Evolutionary conservation across 2,797 vertebrate species (phyloP).

Genomic region (Syngnathus acus): DNA sequence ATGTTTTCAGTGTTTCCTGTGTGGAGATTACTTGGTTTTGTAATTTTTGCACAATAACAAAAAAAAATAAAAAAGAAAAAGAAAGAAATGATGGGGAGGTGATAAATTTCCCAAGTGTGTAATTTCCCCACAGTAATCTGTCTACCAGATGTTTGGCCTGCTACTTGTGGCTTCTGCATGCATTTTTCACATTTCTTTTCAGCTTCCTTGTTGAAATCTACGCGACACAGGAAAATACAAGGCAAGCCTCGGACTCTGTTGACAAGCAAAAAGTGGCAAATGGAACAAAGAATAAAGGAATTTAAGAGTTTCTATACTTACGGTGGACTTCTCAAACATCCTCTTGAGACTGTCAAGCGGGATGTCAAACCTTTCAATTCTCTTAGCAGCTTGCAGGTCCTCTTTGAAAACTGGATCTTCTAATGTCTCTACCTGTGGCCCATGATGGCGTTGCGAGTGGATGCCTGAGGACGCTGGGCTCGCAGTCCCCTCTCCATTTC

Average conservation of each 20-base stretch:
- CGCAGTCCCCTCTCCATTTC: slow-evolving; percentile 64
- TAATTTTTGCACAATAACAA: not conserved
- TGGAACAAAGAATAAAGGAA: not conserved
- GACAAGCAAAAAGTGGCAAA: not conserved
- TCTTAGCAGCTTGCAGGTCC: slow-evolving; percentile 57
- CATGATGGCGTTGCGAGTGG: slow-evolving; percentile 29
- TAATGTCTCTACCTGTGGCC: slow-evolving; percentile 47
- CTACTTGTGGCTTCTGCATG: slow-evolving; percentile 3
- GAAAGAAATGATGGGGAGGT: not conserved
- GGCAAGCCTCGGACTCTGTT: not conserved
- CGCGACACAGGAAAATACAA: no score
- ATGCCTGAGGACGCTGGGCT: slow-evolving; percentile 42
- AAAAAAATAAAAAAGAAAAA: not conserved
- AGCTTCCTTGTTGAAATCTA: slow-evolving; percentile 1
- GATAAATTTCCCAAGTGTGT: not conserved
- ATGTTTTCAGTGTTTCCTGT: not conserved
- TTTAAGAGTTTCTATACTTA: slow-evolving; percentile 40
- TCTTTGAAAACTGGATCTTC: slow-evolving; percentile 42
- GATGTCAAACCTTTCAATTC: slow-evolving; percentile 71
- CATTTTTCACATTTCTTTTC: slow-evolving; percentile 3
- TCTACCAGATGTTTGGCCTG: slow-evolving; percentile 1
- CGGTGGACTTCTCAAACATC: slow-evolving; percentile 72
- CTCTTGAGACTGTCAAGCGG: slow-evolving; percentile 69
- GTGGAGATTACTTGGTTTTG: not conserved
- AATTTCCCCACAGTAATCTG: slow-evolving; percentile 1